These are phyloP conservation scores for Euwallacea fornicatus DNA, from an alignment of 1,140 invertebrate genomes.

Conservation along the genomic window DNA sequence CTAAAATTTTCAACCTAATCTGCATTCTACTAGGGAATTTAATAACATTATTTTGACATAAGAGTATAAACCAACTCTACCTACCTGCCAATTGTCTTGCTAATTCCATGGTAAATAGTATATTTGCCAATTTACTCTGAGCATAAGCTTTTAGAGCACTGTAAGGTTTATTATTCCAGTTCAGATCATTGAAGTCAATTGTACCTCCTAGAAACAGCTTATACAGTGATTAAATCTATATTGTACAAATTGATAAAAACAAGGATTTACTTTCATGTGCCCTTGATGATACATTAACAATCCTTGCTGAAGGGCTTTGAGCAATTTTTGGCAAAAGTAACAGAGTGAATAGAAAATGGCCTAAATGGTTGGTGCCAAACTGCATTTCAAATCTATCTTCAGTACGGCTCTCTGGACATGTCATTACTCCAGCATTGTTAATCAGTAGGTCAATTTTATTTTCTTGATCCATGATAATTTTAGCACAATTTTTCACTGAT, in stretches of 20 bases:
- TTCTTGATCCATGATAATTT: slow-evolving; percentile 62
- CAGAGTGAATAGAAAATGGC: slow-evolving; percentile 83
- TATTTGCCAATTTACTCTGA: slow-evolving; percentile 76
- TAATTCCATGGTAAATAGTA: slow-evolving; percentile 72
- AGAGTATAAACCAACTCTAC: too few species aligned
- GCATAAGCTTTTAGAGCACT: slow-evolving; percentile 62
- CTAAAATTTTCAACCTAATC: too few species aligned
- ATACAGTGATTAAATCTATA: neutral
- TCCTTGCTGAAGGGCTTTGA: slow-evolving; percentile 55
- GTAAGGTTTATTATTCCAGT: slow-evolving; percentile 64
- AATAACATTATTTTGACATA: too few species aligned
- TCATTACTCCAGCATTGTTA: slow-evolving; percentile 82
- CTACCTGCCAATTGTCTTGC: slow-evolving; percentile 61
- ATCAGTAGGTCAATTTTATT: slow-evolving; percentile 71
- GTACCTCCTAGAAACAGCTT: slow-evolving; percentile 55
- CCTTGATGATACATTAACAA: slow-evolving; percentile 67
- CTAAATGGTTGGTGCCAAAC: slow-evolving; percentile 76
- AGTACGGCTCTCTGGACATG: slow-evolving; percentile 65
- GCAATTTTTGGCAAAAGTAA: slow-evolving; percentile 68
- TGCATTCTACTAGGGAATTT: too few species aligned
- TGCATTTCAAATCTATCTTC: slow-evolving; percentile 82
- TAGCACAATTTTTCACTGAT: slow-evolving; percentile 72
- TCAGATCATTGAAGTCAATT: slow-evolving; percentile 72
- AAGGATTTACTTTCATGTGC: slow-evolving; percentile 57
- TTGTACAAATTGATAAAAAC: too few species aligned